Conservation (phyloP, 2,113 vertebrate species). For the Clarias batrachus region DNA sequence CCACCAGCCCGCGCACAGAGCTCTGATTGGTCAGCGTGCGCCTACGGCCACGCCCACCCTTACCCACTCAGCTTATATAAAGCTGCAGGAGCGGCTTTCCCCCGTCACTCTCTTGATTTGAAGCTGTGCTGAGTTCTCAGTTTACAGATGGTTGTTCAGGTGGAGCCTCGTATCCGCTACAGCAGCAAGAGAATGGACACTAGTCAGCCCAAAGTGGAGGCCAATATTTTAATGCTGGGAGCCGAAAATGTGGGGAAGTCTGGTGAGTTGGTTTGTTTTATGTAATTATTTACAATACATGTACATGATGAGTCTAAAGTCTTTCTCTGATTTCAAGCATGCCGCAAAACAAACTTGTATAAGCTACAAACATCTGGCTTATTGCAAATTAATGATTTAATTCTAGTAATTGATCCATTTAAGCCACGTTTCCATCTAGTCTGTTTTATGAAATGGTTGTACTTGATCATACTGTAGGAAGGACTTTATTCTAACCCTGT, state of each 20-base stretch:
- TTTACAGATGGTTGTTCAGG: conserved; percentile 66
- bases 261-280: conserved; percentile 44
- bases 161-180: conserved; percentile 49
- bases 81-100: not conserved
- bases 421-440: no score
- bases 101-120: fast-evolving
- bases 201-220: conserved; percentile 55
- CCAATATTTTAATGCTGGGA: conserved; percentile 61
- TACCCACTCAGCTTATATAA: not conserved
- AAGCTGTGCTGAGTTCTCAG: fast-evolving
- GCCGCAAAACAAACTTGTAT: no score
- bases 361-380: no score
- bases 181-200: conserved; percentile 59
- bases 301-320: no score
- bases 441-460: no score
- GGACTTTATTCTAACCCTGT: no score
- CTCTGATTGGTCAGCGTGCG: conserved; percentile 35
- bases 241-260: conserved; percentile 66
- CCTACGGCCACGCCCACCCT: conserved; percentile 26
- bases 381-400: no score
- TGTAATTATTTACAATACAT: not conserved
- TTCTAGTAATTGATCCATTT: no score
- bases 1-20: not conserved
- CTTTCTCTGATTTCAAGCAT: no score
- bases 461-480: no score